Conservation (phyloP, 2,888 invertebrate species). For the Stenodema calcarata region DNA sequence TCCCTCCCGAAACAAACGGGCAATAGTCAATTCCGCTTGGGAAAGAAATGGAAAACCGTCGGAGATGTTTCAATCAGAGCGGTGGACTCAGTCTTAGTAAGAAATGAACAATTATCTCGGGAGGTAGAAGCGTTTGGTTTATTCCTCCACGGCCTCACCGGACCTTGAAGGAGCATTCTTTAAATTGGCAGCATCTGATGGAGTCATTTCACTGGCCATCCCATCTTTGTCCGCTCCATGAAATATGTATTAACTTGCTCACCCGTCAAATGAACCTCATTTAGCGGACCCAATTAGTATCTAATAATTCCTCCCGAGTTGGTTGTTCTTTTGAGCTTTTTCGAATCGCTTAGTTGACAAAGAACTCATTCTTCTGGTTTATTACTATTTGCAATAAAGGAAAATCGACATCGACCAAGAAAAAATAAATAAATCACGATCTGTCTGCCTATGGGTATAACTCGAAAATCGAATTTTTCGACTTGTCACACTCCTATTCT, state of each 20-base stretch:
- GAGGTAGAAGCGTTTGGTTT: not conserved
- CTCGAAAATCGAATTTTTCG: no score
- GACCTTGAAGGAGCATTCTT: constrained; percentile 3
- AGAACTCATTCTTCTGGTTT: not conserved
- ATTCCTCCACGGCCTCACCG: not conserved
- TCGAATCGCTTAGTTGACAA: not conserved
- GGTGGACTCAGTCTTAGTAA: not conserved
- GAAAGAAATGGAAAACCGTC: not conserved
- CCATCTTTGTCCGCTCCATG: constrained; percentile 4
- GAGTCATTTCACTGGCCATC: constrained; percentile 14
- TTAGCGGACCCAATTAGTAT: constrained; percentile 39
- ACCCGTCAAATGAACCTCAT: constrained; percentile 27
- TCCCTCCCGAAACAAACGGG: not conserved
- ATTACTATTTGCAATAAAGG: no score
- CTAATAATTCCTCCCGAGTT: constrained; percentile 9
- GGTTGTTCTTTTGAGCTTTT: not conserved
- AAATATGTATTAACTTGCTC: constrained; percentile 32
- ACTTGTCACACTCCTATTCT: no score
- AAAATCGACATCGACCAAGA: no score
- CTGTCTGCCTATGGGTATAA: no score
- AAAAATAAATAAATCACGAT: no score
- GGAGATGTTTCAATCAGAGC: constrained; percentile 25
- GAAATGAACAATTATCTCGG: constrained; percentile 37
- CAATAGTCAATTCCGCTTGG: not conserved
- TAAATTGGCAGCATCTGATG: constrained; percentile 4